Conservation (phyloP, 92 coral and sea anemone genomes). For the Zoanthus gigantus region DNA sequence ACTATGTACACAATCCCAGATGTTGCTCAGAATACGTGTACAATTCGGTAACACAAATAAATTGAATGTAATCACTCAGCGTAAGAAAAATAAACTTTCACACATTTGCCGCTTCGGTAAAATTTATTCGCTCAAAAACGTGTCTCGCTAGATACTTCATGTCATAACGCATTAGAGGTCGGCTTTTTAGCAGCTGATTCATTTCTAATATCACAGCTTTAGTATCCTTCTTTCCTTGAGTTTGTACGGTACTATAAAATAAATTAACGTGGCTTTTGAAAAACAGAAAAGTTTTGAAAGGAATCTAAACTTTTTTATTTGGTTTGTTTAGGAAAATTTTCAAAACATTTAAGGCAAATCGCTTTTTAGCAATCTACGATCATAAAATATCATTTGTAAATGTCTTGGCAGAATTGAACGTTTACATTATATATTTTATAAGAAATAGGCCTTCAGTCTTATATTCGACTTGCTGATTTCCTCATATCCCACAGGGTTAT, state of each 20-base stretch:
- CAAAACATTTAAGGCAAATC: background rate
- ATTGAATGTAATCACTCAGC: background rate
- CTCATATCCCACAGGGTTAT: background rate
- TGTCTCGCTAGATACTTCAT: background rate
- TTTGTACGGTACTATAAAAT: background rate
- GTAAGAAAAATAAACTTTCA: slow-evolving; percentile 35
- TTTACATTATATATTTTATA: background rate
- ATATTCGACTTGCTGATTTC: background rate
- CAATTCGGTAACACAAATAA: slow-evolving; percentile 30
- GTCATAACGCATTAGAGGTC: background rate
- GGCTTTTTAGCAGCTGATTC: background rate
- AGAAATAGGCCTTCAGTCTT: background rate
- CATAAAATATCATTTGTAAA: background rate
- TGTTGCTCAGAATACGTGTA: slow-evolving; percentile 31
- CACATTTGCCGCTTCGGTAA: slow-evolving; percentile 22
- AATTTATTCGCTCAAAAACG: slow-evolving; percentile 8
- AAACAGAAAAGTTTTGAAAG: background rate
- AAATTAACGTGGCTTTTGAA: background rate
- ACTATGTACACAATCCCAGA: slow-evolving; percentile 38
- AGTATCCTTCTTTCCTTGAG: too few species aligned
- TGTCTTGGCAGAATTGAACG: background rate
- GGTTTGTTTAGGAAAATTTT: background rate
- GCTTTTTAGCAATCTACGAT: background rate
- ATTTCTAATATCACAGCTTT: background rate
- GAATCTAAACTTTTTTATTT: background rate